Evolutionary conservation across 2,888 invertebrate genomes (phyloP).

Genomic region (Eurytoma californica): DNA sequence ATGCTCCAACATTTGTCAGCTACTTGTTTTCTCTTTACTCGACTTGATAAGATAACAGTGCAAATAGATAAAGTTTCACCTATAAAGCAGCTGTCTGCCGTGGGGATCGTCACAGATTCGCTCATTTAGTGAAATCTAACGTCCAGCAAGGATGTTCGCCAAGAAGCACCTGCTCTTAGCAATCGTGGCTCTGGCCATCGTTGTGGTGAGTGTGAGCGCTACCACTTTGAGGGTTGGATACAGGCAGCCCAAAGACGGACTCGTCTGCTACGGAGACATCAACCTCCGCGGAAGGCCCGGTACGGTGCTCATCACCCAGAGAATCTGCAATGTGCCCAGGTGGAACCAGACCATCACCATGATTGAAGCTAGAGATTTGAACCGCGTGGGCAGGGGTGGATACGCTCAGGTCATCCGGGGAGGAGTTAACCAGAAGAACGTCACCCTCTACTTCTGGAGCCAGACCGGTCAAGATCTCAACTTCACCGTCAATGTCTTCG

Average conservation of each 20-base stretch:
- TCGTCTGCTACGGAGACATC: conserved; percentile 36
- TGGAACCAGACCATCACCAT: conserved; percentile 44
- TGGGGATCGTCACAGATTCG: background rate
- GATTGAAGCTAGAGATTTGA: conserved; percentile 38
- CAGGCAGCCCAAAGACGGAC: conserved; percentile 31
- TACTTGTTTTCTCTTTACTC: background rate
- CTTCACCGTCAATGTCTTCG: conserved; percentile 54
- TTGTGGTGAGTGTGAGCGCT: conserved; percentile 1
- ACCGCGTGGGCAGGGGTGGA: conserved; percentile 35
- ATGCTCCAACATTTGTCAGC: background rate
- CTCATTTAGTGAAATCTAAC: background rate
- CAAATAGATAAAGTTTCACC: background rate
- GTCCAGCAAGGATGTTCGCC: conserved; percentile 7
- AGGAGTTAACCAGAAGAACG: conserved; percentile 40
- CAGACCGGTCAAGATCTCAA: conserved; percentile 52
- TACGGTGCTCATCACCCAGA: conserved; percentile 10
- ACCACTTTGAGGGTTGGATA: conserved; percentile 22
- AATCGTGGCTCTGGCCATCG: background rate
- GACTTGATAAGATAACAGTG: background rate
- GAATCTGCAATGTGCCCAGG: conserved; percentile 34
- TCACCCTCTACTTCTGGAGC: conserved; percentile 46
- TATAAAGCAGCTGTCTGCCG: conserved; percentile 21
- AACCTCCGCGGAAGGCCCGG: conserved; percentile 5
- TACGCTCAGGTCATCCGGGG: conserved; percentile 31
- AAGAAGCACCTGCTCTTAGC: background rate